Base-by-base conservation (phyloP, 2,797 vertebrate species). In the Enteromius anoplus region DNA sequence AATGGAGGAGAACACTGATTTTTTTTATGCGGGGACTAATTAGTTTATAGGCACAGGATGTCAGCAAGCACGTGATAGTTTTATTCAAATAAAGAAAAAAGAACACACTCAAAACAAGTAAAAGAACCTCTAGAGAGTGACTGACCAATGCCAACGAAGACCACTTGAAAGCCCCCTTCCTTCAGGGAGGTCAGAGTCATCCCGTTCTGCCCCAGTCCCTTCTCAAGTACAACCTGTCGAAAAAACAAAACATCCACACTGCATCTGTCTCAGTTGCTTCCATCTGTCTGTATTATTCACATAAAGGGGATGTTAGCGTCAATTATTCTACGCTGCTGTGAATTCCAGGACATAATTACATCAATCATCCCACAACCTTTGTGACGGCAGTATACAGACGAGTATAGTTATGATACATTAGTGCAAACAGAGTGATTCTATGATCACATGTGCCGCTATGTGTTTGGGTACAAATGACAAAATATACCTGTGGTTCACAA, bases 111-210 rank as follows among this genome's bases (percentile, higher is more conserved):
- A 17, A 69, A 77, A 21, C 1, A 76, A 10, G 47, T 0, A 55
- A 82, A 53, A 23, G 15, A 55, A 60, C 55, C 5, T 68, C 10
- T 45, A 62, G 10, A 75, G 23, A 45, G 64, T 5, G 45, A 85
- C 78, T 75, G 45, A 87, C 79, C 83, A 19, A 84, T 76, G 62
- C 82, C 81, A 64, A 80, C 42, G 37, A 82, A 84, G 51, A 84
- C 23, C 26, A 60, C 73, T 29, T 75, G 45, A 37, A 78, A 79
- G 17, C 79, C 83, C 29, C 78, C 66, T 21, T 85, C 78, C 37
- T 78, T 85, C 84, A 85, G 81, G 15, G 84, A 85, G 78, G 76
- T 73, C 64, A 85, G 19, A 71, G 66, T 84, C 84, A 85, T 72
- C 19, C 84, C 86, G 1, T 85, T 81, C 21, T 83, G 21, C 17